A percentile compares a stretch with the other conserved stretches of the same genome.
phyloP scores from a whole-genome alignment of 2,888 invertebrate genomes.

The Eubasilissa splendida region DNA sequence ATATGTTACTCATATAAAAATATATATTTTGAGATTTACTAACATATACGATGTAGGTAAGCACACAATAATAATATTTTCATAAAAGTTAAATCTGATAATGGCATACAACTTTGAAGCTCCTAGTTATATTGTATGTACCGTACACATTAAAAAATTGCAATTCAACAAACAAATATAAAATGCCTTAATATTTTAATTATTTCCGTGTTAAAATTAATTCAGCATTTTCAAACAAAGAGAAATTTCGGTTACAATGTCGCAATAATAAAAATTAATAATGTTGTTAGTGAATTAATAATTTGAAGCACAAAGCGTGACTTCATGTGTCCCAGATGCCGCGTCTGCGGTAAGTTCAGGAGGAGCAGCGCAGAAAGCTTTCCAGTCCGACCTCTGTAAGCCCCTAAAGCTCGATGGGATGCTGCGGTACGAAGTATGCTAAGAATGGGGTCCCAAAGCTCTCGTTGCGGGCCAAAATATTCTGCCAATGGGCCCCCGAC shows the following conservation, averaged over 20 bases:
- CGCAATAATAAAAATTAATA: slow-evolving; percentile 17
- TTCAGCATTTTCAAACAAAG: neutral
- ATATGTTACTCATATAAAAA: too few species aligned
- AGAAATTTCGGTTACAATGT: neutral
- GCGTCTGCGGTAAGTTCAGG: slow-evolving; percentile 11
- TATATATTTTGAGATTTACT: too few species aligned
- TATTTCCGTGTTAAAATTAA: neutral
- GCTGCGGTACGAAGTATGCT: slow-evolving; percentile 17
- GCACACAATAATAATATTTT: too few species aligned
- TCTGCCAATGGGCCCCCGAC: slow-evolving; percentile 18
- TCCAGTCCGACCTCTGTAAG: slow-evolving; percentile 34
- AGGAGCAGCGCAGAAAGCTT: slow-evolving; percentile 9
- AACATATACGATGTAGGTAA: too few species aligned
- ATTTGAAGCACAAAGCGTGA: slow-evolving; percentile 34
- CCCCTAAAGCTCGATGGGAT: slow-evolving; percentile 33
- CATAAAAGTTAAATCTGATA: too few species aligned
- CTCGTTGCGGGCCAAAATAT: slow-evolving; percentile 27
- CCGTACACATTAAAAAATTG: too few species aligned
- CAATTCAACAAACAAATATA: neutral
- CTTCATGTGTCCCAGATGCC: slow-evolving; percentile 32
- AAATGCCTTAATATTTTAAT: neutral
- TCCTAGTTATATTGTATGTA: too few species aligned
- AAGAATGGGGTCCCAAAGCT: slow-evolving; percentile 13
- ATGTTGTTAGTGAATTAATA: slow-evolving; percentile 20
- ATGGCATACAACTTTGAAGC: too few species aligned